Evolutionary conservation across 2,113 vertebrate species (phyloP), one percentile per base, ranked within the genome.

Genomic region (Tapirus terrestris): DNA sequence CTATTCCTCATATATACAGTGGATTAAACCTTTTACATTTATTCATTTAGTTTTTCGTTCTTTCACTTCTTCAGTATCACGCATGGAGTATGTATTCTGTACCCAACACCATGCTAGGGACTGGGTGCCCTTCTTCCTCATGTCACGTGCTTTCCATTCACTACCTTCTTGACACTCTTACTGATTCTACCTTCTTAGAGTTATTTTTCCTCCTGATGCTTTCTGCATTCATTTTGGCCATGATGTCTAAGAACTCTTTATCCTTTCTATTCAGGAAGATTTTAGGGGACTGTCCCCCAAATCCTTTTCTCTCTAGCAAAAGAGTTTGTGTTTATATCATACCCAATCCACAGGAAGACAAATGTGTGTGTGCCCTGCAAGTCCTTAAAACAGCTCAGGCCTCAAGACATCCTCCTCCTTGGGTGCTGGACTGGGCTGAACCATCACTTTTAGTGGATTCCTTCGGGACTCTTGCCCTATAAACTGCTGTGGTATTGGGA

Each of bases 61-160:
- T 93, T 60, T 68, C 11, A 29, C 36, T 67, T 80, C 14, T 58
- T 85, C 3, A 13, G 27, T 79, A 31, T 29, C 65, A 60, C 4
- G 33, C 36, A 1, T 16, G 39, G 36, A 76, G 67, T 43, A 48
- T 23, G 51, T 12, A n/a, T 56, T 73, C 25, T 12, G 36, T 60
- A 20, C 48, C 8, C 8, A 39, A 21, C 3, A 8, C 21, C 0
- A 0, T 14, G 33, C 45, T 68, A 6, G 36, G 31, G 39, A 4
- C 29, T n/a, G 21, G 48, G 6, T 20, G 2, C 2, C 0, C 25
- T 61, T 92, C 39, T 67, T 61, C 45, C 13, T 53, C 23, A 2
- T 51, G 17, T 16, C 25, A 11, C 18, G 1, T 68, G 12, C 11
- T 87, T 36, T 61, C 70, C n/a, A 20, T 75, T 76, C 75, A n/a